phyloP scores from a whole-genome alignment of 1,140 invertebrate species.

The Heliconius himera region DNA sequence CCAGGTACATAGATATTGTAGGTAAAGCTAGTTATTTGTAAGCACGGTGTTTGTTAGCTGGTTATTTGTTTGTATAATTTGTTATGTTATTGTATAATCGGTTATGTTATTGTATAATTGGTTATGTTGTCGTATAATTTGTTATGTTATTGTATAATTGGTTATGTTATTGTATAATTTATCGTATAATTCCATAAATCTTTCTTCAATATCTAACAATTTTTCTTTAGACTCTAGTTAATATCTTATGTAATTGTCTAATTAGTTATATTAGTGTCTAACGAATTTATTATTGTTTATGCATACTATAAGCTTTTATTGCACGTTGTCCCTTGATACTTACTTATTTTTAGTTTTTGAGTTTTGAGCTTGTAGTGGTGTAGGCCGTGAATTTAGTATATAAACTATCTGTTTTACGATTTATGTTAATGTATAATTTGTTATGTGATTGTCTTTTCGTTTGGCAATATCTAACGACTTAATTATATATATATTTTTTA shows the following conservation, averaged over 20 bases:
- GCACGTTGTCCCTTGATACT: too few relatives aligned
- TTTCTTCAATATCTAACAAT: not conserved
- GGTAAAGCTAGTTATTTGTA: conserved; percentile 36
- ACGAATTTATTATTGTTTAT: too few relatives aligned
- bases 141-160: conserved; percentile 2
- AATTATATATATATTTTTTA: too few relatives aligned
- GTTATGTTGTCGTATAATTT: not conserved
- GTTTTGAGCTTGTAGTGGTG: too few relatives aligned
- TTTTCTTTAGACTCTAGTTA: not conserved
- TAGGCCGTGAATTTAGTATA: too few relatives aligned
- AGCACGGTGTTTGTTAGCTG: conserved; percentile 20
- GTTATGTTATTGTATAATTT: not conserved
- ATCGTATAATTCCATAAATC: not conserved
- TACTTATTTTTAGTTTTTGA: too few relatives aligned
- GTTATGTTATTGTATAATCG: not conserved
- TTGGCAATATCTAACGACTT: too few relatives aligned
- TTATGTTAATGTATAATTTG: too few relatives aligned
- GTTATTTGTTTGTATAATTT: conserved; percentile 13
- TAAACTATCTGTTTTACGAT: too few relatives aligned
- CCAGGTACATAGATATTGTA: conserved; percentile 56
- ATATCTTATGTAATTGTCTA: not conserved
- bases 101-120: not conserved
- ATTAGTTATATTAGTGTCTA: not conserved
- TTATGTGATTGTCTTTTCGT: too few relatives aligned
- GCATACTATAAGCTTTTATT: too few relatives aligned